These are phyloP conservation scores for Macrobrachium nipponense DNA, from an alignment of 1,140 invertebrate species.

Conservation along the genomic window DNA sequence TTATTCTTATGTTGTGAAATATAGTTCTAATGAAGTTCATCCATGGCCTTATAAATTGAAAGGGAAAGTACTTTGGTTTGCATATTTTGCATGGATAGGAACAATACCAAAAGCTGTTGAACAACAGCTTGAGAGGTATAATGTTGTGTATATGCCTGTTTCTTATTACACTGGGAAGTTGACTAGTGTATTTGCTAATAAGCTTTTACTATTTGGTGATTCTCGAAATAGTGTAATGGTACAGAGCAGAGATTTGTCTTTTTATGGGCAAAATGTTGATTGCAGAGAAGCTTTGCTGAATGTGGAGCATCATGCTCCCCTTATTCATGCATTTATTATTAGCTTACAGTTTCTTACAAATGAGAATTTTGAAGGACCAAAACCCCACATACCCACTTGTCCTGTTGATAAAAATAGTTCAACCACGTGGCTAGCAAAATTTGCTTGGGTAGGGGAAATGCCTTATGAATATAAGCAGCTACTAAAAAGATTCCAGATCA, in stretches of 20 bases:
- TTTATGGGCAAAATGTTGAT: background rate
- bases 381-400: background rate
- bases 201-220: slow-evolving; percentile 3
- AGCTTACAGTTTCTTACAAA: background rate
- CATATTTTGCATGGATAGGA: background rate
- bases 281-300: background rate
- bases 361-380: background rate
- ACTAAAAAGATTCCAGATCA: background rate
- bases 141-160: slow-evolving; percentile 8
- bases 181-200: background rate
- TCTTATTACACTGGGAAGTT: background rate
- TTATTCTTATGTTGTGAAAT: background rate
- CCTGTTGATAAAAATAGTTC: background rate
- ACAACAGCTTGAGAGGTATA: background rate
- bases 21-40: background rate
- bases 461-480: background rate
- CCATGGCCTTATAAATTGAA: background rate
- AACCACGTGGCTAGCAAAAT: background rate
- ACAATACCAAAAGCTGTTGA: background rate
- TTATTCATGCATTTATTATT: slow-evolving; percentile 1
- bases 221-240: background rate
- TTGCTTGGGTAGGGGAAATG: slow-evolving; percentile 1
- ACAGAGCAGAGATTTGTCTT: background rate
- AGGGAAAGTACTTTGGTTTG: background rate
- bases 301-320: background rate